Percentiles rank a stretch among this genome's conserved stretches.
Evolutionary conservation across 2,888 invertebrate genomes (phyloP).

Genomic region (Tetragonisca angustula): DNA sequence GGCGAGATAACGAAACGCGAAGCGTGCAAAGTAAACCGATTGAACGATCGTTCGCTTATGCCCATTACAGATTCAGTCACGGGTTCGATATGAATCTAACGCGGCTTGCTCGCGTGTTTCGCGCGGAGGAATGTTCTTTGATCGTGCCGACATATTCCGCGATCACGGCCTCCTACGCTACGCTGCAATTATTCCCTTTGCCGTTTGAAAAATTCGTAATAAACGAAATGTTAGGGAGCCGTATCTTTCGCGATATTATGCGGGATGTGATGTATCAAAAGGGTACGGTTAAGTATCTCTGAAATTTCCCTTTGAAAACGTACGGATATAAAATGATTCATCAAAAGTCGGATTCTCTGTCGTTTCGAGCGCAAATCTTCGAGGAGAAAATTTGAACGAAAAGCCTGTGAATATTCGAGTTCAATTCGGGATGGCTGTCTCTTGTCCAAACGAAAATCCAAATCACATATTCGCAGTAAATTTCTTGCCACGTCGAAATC

Average conservation of each 20-base stretch:
- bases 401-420: neutral
- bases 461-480: too few species aligned
- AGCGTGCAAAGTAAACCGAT: neutral
- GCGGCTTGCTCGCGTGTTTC: slow-evolving; percentile 69
- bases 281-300: slow-evolving; percentile 23
- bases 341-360: neutral
- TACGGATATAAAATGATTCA: neutral
- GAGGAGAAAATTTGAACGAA: neutral
- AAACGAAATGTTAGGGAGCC: slow-evolving; percentile 30
- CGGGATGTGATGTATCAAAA: slow-evolving; percentile 12
- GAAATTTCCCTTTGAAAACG: slow-evolving; percentile 8
- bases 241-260: slow-evolving; percentile 3
- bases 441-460: neutral
- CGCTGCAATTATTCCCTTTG: slow-evolving; percentile 44
- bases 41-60: slow-evolving; percentile 16
- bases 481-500: neutral
- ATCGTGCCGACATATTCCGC: slow-evolving; percentile 73
- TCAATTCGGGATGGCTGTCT: rapidly evolving
- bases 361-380: neutral
- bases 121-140: slow-evolving; percentile 77
- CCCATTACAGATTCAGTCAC: slow-evolving; percentile 42
- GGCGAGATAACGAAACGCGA: neutral
- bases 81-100: slow-evolving; percentile 64
- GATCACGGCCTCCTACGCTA: slow-evolving; percentile 56
- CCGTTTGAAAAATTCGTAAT: slow-evolving; percentile 39